phyloP scores from a whole-genome alignment of 2,113 vertebrate species.

The Pygoscelis antarcticus region DNA sequence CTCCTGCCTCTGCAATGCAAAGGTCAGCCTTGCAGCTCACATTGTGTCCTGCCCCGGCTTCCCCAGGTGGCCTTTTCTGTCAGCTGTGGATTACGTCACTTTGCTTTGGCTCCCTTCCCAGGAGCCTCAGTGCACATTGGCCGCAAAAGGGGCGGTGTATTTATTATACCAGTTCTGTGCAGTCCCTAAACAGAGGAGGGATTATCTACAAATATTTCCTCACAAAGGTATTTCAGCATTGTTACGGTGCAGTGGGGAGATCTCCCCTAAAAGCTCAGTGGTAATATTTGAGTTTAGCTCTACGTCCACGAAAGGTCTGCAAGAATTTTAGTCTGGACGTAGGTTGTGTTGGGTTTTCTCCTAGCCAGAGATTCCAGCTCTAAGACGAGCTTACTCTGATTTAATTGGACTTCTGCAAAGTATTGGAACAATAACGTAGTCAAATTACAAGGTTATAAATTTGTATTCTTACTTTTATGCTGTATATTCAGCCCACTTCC shows the following conservation, averaged over 20 bases:
- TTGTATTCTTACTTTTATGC: background rate
- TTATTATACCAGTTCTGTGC: background rate
- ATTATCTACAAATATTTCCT: background rate
- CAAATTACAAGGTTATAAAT: background rate
- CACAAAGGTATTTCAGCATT: background rate
- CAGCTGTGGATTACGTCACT: background rate
- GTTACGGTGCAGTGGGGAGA: background rate
- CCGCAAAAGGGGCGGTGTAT: fast-evolving
- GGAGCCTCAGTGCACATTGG: background rate
- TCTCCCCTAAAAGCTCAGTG: background rate
- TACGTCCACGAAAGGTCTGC: background rate
- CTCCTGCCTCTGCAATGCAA: background rate
- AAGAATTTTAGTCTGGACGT: background rate
- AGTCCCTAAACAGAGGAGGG: background rate
- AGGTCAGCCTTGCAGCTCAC: background rate
- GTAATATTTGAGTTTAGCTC: background rate
- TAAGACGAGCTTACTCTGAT: background rate
- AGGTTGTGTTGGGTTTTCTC: background rate
- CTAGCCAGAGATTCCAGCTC: background rate
- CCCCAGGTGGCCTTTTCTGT: background rate
- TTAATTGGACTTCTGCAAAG: background rate
- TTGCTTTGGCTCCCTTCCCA: background rate
- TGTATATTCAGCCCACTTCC: background rate
- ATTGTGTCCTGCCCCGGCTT: background rate
- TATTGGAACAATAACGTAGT: background rate